Conservation (phyloP, 2,797 vertebrate species). For the Pogoniulus pusillus region DNA sequence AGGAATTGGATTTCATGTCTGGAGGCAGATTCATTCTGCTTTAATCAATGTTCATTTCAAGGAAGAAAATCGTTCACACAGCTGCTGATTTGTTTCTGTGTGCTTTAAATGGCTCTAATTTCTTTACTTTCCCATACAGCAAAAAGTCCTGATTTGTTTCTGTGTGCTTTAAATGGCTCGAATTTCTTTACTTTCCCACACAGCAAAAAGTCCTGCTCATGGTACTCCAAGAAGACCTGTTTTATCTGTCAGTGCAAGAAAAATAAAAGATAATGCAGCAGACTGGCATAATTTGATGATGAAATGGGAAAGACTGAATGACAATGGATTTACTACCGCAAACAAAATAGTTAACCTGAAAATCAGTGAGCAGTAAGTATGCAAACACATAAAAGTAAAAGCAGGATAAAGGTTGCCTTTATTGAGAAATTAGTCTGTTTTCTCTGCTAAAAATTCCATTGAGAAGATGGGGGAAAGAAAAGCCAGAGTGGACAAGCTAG, state of each 20-base stretch:
- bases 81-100: background rate
- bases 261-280: constrained; percentile 91
- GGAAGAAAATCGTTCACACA: background rate
- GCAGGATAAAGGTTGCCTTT: background rate
- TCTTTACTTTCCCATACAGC: constrained; percentile 30
- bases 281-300: constrained; percentile 94
- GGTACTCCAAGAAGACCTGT: constrained; percentile 78
- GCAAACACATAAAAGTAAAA: background rate
- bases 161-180: background rate
- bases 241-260: constrained; percentile 86
- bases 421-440: background rate
- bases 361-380: constrained; percentile 79
- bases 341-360: constrained; percentile 84
- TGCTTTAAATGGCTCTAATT: background rate
- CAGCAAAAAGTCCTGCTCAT: constrained; percentile 40
- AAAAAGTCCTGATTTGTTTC: constrained; percentile 8
- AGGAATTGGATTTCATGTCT: background rate
- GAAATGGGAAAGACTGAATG: constrained; percentile 87
- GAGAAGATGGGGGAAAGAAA: background rate
- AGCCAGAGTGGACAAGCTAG: background rate
- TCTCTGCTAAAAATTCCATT: background rate
- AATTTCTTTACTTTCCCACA: background rate
- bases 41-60: background rate
- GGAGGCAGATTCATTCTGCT: background rate
- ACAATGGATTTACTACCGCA: constrained; percentile 79